phyloP scores from a whole-genome alignment of 2,113 vertebrate genomes.

The Galbula dea region DNA sequence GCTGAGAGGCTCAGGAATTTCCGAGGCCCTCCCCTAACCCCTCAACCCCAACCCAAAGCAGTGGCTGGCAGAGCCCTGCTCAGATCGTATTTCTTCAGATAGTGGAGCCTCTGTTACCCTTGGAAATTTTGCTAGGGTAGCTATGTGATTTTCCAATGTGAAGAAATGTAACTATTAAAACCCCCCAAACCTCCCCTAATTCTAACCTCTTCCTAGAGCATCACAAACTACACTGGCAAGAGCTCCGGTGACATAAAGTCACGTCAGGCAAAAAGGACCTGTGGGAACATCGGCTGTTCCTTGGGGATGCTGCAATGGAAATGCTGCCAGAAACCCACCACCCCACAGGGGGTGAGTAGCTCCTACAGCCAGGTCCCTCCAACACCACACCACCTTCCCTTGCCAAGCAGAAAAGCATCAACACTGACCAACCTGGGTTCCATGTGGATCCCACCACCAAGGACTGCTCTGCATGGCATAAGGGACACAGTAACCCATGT shows the following conservation, averaged over 20 bases:
- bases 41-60: not conserved
- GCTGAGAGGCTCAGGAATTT: slow-evolving; percentile 54
- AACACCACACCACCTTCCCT: rapidly evolving
- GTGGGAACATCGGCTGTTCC: not conserved
- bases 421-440: rapidly evolving
- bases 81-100: not conserved
- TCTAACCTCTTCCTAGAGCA: not conserved
- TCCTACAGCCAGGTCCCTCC: not conserved
- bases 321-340: not conserved
- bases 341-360: rapidly evolving
- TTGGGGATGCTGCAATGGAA: not conserved
- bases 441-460: too few relatives aligned
- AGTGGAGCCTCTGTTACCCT: not conserved
- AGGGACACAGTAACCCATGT: not conserved
- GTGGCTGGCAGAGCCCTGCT: not conserved
- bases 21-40: not conserved
- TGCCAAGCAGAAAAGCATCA: not conserved
- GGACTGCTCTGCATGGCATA: not conserved
- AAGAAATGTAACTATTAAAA: not conserved
- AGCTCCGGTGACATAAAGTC: not conserved
- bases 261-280: not conserved
- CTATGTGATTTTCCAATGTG: not conserved
- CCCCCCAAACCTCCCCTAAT: not conserved
- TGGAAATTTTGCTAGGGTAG: not conserved
- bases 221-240: not conserved